Conservation (phyloP, 2,797 vertebrate species). For the Serranus cabrilla region DNA sequence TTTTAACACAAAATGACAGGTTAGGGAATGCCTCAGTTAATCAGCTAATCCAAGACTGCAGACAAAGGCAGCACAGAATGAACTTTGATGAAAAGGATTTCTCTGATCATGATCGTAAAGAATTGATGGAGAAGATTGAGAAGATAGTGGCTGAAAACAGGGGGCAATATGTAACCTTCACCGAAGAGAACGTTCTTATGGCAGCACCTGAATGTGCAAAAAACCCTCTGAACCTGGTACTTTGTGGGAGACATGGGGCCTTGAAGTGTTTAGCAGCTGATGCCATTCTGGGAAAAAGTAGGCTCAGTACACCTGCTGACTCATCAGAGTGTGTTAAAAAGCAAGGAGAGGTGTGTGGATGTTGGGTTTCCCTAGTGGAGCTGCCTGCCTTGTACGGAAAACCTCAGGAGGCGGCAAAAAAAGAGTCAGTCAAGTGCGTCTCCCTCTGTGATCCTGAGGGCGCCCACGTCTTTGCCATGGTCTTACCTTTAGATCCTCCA, state of each 20-base stretch:
- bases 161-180: slow-evolving; percentile 19
- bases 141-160: slow-evolving; percentile 22
- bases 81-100: neutral
- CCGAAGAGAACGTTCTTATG: neutral
- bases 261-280: slow-evolving; percentile 15
- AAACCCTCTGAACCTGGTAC: slow-evolving; percentile 34
- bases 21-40: neutral
- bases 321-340: slow-evolving; percentile 23
- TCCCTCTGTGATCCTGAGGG: slow-evolving; percentile 34
- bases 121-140: slow-evolving; percentile 47
- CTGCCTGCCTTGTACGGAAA: slow-evolving; percentile 46
- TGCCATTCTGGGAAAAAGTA: slow-evolving; percentile 24
- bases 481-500: slow-evolving; percentile 38
- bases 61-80: slow-evolving; percentile 7
- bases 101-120: neutral
- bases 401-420: neutral
- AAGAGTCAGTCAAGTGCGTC: neutral
- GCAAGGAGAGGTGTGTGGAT: slow-evolving; percentile 27
- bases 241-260: slow-evolving; percentile 38
- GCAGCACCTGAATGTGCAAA: neutral
- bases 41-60: slow-evolving; percentile 36
- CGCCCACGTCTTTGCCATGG: slow-evolving; percentile 59
- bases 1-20: neutral
- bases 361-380: slow-evolving; percentile 31
- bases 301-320: neutral